These are phyloP conservation scores for Chrysomallon squamiferum DNA, from an alignment of 1,140 invertebrate genomes.

Conservation along the genomic window DNA sequence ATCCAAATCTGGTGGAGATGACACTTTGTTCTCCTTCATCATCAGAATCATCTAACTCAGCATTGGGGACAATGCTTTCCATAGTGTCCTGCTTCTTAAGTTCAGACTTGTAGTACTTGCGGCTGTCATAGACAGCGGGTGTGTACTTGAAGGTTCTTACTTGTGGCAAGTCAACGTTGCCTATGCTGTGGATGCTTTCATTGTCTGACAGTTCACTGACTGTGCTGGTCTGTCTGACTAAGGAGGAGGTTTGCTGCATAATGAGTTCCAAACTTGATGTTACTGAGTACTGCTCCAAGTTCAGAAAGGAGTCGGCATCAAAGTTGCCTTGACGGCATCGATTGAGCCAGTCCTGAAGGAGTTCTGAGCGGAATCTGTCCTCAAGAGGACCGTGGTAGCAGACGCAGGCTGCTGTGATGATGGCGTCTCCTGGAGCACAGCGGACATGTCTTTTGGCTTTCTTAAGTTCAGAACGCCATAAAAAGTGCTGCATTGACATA, in stretches of 20 bases:
- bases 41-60: conserved; percentile 39
- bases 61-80: conserved; percentile 35
- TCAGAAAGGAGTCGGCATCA: conserved; percentile 27
- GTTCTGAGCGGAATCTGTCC: conserved; percentile 45
- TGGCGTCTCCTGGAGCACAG: conserved; percentile 52
- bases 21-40: conserved; percentile 46
- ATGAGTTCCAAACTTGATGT: conserved; percentile 25
- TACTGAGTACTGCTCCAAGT: conserved; percentile 22
- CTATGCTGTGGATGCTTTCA: conserved; percentile 30
- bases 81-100: conserved; percentile 49
- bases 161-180: conserved; percentile 35
- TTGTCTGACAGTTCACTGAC: conserved; percentile 22
- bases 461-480: conserved; percentile 56
- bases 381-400: conserved; percentile 60
- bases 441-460: conserved; percentile 46
- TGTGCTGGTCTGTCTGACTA: conserved; percentile 14
- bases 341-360: conserved; percentile 47
- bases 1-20: conserved; percentile 39
- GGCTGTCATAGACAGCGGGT: conserved; percentile 49
- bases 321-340: conserved; percentile 46
- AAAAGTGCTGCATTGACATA: conserved; percentile 57
- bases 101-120: conserved; percentile 56
- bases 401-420: conserved; percentile 55
- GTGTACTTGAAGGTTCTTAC: conserved; percentile 50
- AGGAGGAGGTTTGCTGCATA: conserved; percentile 14